Conservation (phyloP, 2,888 invertebrate genomes). For the Cyaniris semiargus region DNA sequence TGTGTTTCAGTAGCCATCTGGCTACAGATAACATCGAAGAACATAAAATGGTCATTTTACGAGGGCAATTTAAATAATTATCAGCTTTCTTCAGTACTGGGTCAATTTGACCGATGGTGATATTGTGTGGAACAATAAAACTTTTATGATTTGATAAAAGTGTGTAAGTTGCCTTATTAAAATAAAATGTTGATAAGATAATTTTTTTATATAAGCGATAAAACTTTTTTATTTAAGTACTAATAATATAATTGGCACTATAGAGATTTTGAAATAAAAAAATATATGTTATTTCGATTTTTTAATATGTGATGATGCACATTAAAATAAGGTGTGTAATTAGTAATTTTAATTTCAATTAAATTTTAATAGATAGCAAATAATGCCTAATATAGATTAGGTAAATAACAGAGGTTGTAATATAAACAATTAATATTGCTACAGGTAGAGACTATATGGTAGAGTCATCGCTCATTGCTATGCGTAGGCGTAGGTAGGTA, state of each 20-base stretch:
- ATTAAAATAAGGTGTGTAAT: too few species aligned
- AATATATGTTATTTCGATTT: background rate
- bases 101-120: background rate
- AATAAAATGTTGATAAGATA: background rate
- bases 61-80: constrained; percentile 17
- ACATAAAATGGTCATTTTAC: constrained; percentile 17
- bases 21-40: background rate
- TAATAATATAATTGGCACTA: background rate
- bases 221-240: background rate
- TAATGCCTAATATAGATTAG: too few species aligned
- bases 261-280: background rate
- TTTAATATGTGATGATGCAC: too few species aligned
- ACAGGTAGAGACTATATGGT: too few species aligned
- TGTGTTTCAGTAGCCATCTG: constrained; percentile 8
- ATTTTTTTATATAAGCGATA: background rate
- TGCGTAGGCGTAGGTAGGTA: too few species aligned
- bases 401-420: too few species aligned
- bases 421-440: too few species aligned
- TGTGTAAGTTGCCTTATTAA: background rate
- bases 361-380: too few species aligned
- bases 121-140: constrained; percentile 9
- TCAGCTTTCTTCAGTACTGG: background rate
- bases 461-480: too few species aligned
- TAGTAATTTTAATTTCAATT: too few species aligned
- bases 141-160: background rate